These are phyloP conservation scores for Galaxea fascicularis DNA, from an alignment of 92 coral and sea anemone species.

Conservation along the genomic window DNA sequence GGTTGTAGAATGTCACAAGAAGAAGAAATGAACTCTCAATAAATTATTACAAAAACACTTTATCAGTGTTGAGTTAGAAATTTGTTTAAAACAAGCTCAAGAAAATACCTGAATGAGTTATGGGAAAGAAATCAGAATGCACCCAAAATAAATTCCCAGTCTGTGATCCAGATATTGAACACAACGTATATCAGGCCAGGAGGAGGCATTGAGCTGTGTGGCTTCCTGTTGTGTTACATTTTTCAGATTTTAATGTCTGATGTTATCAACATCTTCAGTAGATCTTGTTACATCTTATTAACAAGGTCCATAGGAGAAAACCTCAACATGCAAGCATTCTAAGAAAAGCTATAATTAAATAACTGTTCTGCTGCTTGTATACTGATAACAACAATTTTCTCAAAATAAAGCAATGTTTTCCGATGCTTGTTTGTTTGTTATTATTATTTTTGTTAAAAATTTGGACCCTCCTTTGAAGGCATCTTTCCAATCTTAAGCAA, in stretches of 20 bases:
- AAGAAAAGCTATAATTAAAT: too few species aligned
- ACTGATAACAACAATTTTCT: too few species aligned
- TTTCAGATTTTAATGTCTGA: slow-evolving; percentile 11
- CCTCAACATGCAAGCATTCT: too few species aligned
- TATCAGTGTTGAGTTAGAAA: neutral
- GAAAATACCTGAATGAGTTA: slow-evolving; percentile 28
- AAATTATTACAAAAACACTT: neutral
- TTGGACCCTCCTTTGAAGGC: too few species aligned
- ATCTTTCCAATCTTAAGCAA: too few species aligned
- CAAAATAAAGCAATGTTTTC: too few species aligned
- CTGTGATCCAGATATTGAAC: slow-evolving; percentile 38
- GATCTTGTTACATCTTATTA: slow-evolving; percentile 23
- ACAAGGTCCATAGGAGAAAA: neutral
- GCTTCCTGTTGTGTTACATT: neutral
- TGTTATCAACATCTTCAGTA: neutral
- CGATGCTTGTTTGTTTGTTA: too few species aligned
- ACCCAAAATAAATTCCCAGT: neutral
- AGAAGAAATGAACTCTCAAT: too few species aligned
- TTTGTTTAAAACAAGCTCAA: neutral
- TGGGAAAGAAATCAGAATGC: neutral
- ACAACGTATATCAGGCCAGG: neutral
- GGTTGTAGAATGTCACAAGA: too few species aligned
- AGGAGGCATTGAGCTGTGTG: neutral
- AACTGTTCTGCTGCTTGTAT: too few species aligned
- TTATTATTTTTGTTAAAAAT: too few species aligned